A percentile compares a stretch with the other conserved stretches of the same genome.
Evolutionary conservation across 2,888 invertebrate species (phyloP).

Genomic region (Aromia moschata): DNA sequence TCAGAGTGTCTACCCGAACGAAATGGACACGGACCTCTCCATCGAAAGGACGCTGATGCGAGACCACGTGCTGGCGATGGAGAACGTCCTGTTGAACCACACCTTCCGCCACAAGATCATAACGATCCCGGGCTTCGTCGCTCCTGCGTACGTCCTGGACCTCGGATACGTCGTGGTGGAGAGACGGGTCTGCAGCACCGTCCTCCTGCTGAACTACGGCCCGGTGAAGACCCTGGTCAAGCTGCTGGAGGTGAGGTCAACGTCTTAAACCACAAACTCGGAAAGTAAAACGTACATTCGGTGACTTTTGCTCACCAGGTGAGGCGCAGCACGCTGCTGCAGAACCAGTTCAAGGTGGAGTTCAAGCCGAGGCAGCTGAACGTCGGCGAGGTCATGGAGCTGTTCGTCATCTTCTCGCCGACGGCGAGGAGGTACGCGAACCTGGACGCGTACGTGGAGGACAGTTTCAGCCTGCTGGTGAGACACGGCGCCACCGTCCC

Average conservation of each 20-base stretch:
- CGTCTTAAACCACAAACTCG: too few relatives aligned
- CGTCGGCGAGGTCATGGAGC: conserved; percentile 64
- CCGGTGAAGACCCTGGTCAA: conserved; percentile 64
- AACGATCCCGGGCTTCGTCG: conserved; percentile 65
- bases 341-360: conserved; percentile 55
- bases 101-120: conserved; percentile 45
- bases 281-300: too few relatives aligned
- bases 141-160: conserved; percentile 67
- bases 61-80: conserved; percentile 62
- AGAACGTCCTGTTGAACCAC: conserved; percentile 60
- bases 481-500: conserved; percentile 70
- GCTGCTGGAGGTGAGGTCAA: conserved; percentile 54
- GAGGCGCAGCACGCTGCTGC: conserved; percentile 42
- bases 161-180: conserved; percentile 67
- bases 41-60: conserved; percentile 67
- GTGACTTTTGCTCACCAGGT: too few relatives aligned
- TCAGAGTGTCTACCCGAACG: conserved; percentile 60
- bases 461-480: conserved; percentile 58
- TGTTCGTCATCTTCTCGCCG: conserved; percentile 68
- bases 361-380: conserved; percentile 60
- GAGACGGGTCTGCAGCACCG: conserved; percentile 62
- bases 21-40: conserved; percentile 71
- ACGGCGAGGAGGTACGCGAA: conserved; percentile 61
- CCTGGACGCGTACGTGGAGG: conserved; percentile 58
- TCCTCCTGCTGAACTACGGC: conserved; percentile 67